These are phyloP conservation scores for Sakesphorus luctuosus DNA, from an alignment of 2,113 vertebrate species.

Conservation along the genomic window DNA sequence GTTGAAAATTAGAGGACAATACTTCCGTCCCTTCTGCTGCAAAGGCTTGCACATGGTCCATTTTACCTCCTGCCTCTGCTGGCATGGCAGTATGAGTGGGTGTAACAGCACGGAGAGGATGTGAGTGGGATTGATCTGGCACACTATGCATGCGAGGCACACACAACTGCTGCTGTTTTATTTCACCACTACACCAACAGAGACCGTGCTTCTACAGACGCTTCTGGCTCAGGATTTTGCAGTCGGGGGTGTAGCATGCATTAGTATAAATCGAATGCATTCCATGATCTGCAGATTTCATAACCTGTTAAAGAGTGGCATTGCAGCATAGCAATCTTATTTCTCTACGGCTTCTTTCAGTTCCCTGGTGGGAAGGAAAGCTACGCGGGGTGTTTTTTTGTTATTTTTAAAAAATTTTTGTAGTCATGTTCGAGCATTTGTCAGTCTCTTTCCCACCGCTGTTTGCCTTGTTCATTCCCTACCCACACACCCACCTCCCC, in stretches of 20 bases:
- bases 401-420: background rate
- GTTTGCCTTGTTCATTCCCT: background rate
- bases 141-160: conserved; percentile 30
- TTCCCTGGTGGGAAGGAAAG: background rate
- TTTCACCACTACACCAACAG: background rate
- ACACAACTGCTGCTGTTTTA: conserved; percentile 36
- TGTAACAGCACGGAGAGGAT: background rate
- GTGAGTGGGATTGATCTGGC: conserved; percentile 18
- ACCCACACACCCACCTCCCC: background rate
- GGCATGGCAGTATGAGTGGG: background rate
- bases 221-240: background rate
- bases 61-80: background rate
- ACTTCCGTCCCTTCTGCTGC: background rate
- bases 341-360: background rate
- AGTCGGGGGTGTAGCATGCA: background rate
- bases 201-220: background rate
- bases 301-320: background rate
- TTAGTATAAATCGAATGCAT: background rate
- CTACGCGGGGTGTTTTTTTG: background rate
- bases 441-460: background rate
- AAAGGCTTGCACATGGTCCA: background rate
- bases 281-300: background rate
- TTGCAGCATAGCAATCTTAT: background rate
- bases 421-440: background rate
- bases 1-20: background rate